A percentile compares a stretch with the other conserved stretches of the same genome.
Conservation (phyloP, 2,888 invertebrate genomes). For the Zaprionus obscuricornis region DNA sequence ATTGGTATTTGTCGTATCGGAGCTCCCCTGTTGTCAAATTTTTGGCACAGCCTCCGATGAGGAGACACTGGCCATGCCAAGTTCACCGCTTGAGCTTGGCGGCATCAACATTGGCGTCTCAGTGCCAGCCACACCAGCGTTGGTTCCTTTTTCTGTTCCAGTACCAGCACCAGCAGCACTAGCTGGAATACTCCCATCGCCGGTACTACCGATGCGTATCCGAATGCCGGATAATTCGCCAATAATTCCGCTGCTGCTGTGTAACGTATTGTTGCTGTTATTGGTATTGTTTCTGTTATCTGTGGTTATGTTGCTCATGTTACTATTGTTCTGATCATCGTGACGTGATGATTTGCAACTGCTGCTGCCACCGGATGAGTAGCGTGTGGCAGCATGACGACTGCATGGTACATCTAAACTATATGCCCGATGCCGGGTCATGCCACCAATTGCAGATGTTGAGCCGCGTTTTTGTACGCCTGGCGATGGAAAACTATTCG, state of each 20-base stretch:
- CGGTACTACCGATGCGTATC: conserved; percentile 76
- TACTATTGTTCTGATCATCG: conserved; percentile 81
- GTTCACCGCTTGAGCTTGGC: conserved; percentile 76
- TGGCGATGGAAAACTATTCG: conserved; percentile 78
- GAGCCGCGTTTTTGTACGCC: conserved; percentile 32
- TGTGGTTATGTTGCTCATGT: conserved; percentile 80
- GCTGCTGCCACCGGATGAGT: conserved; percentile 82
- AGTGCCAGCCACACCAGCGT: conserved; percentile 63
- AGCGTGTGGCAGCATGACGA: conserved; percentile 69
- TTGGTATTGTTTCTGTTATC: conserved; percentile 81
- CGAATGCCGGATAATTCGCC: conserved; percentile 70
- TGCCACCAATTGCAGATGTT: conserved; percentile 3
- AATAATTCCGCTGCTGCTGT: conserved; percentile 77
- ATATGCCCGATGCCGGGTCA: conserved; percentile 79
- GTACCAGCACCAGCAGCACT: background rate
- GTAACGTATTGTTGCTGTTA: conserved; percentile 82
- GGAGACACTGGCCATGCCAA: conserved; percentile 77
- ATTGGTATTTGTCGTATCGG: conserved; percentile 75
- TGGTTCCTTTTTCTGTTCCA: conserved; percentile 3
- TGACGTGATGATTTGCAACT: conserved; percentile 82
- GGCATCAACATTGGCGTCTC: conserved; percentile 47
- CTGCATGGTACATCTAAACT: conserved; percentile 82
- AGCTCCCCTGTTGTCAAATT: conserved; percentile 83
- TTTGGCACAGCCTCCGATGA: conserved; percentile 79
- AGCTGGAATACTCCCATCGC: conserved; percentile 59